phyloP scores from a whole-genome alignment of 2,888 invertebrate genomes.

The Drosophila mulleri region DNA sequence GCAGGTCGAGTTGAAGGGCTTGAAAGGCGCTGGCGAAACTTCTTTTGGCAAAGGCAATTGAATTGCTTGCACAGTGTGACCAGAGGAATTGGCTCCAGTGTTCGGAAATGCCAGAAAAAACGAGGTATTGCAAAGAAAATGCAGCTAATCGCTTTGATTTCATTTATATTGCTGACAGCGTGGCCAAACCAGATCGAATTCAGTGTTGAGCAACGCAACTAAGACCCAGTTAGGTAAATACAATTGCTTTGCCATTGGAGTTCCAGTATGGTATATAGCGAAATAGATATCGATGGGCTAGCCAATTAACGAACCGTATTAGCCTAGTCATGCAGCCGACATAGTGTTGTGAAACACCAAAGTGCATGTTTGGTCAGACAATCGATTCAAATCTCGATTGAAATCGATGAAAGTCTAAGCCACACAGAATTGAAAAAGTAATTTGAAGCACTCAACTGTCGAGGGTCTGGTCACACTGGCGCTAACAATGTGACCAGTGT shows the following conservation, averaged over 20 bases:
- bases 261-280: neutral
- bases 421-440: neutral
- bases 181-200: neutral
- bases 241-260: neutral
- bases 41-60: slow-evolving; percentile 1
- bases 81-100: neutral
- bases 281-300: too few relatives aligned
- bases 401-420: neutral
- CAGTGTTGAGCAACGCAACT: neutral
- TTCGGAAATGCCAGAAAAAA: neutral
- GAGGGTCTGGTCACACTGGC: slow-evolving; percentile 21
- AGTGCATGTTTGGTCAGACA: neutral
- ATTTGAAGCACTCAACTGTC: slow-evolving; percentile 5
- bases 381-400: neutral
- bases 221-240: neutral
- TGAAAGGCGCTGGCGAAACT: slow-evolving; percentile 22
- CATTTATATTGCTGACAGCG: neutral
- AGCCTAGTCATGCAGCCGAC: neutral
- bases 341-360: neutral
- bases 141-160: neutral
- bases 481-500: slow-evolving; percentile 38
- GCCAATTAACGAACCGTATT: neutral
- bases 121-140: neutral
- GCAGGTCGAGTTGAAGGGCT: slow-evolving; percentile 35
- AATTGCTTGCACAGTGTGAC: slow-evolving; percentile 8